phyloP scores from a whole-genome alignment of 2,113 vertebrate genomes.

The Numida meleagris region DNA sequence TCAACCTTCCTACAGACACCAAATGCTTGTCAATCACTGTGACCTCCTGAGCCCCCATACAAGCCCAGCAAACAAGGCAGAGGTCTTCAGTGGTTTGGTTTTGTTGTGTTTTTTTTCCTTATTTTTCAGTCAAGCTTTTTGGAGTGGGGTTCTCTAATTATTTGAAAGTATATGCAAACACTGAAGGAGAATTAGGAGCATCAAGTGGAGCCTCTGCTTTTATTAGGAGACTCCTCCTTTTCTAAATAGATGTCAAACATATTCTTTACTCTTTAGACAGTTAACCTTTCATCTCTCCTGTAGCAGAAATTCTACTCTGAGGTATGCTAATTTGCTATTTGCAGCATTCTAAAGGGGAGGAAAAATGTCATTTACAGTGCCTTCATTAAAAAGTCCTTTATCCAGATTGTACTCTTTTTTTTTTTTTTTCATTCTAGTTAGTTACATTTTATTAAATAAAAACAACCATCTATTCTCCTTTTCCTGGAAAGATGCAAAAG shows the following conservation, averaged over 20 bases:
- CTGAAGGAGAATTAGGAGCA: conserved; percentile 72
- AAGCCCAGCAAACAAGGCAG: conserved; percentile 76
- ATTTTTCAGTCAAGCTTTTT: conserved; percentile 56
- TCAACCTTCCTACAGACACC: conserved; percentile 65
- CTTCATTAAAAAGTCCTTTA: conserved; percentile 74
- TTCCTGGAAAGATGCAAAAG: not conserved
- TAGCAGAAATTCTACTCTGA: conserved; percentile 72
- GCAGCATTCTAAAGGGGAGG: conserved; percentile 69
- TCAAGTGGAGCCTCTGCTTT: conserved; percentile 77
- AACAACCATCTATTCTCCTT: not conserved
- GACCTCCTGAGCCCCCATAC: conserved; percentile 72
- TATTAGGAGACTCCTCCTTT: conserved; percentile 77
- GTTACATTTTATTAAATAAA: conserved; percentile 39
- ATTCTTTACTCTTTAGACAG: conserved; percentile 78
- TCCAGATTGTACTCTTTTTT: conserved; percentile 34
- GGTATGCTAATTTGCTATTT: conserved; percentile 78
- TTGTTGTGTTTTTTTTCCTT: not conserved
- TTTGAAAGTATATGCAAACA: conserved; percentile 80
- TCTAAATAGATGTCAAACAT: conserved; percentile 79
- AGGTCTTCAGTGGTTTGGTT: conserved; percentile 39
- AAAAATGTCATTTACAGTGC: conserved; percentile 67
- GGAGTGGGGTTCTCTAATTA: conserved; percentile 77
- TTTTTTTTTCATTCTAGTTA: conserved; percentile 40
- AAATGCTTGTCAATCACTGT: conserved; percentile 78
- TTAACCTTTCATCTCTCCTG: conserved; percentile 81